phyloP scores from a whole-genome alignment of 2,888 invertebrate species.

The Anticlea derivata region DNA sequence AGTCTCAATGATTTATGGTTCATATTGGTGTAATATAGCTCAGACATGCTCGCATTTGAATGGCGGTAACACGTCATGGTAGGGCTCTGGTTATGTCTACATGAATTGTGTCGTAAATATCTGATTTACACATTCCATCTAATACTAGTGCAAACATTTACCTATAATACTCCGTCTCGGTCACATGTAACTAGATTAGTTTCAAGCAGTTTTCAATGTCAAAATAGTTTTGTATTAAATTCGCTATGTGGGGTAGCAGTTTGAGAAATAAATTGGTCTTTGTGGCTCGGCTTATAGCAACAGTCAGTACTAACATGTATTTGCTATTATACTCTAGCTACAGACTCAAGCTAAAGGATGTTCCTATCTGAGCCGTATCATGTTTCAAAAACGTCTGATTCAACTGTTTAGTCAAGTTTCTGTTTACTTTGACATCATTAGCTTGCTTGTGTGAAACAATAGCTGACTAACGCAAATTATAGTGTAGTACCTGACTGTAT shows the following conservation, averaged over 20 bases:
- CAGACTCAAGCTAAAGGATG: too few relatives aligned
- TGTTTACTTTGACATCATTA: neutral
- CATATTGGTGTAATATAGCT: too few relatives aligned
- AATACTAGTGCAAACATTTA: neutral
- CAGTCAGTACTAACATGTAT: too few relatives aligned
- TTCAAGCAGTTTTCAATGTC: neutral
- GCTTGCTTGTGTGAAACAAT: neutral
- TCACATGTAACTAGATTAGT: neutral
- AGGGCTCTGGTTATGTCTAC: too few relatives aligned
- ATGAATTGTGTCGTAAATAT: neutral
- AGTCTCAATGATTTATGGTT: too few relatives aligned
- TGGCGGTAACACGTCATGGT: too few relatives aligned
- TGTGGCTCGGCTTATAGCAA: neutral
- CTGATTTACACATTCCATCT: neutral
- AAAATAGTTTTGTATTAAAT: neutral
- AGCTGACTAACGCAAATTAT: neutral
- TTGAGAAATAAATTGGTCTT: neutral
- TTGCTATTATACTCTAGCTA: too few relatives aligned
- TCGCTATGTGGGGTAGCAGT: neutral
- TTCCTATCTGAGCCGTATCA: too few relatives aligned
- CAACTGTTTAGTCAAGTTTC: neutral
- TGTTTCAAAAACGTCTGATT: neutral
- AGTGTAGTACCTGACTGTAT: neutral
- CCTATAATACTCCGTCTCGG: neutral
- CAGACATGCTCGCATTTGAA: too few relatives aligned